A percentile compares a stretch with the other conserved stretches of the same genome.
phyloP scores from a whole-genome alignment of 2,113 vertebrate genomes.

The Cebus imitator region DNA sequence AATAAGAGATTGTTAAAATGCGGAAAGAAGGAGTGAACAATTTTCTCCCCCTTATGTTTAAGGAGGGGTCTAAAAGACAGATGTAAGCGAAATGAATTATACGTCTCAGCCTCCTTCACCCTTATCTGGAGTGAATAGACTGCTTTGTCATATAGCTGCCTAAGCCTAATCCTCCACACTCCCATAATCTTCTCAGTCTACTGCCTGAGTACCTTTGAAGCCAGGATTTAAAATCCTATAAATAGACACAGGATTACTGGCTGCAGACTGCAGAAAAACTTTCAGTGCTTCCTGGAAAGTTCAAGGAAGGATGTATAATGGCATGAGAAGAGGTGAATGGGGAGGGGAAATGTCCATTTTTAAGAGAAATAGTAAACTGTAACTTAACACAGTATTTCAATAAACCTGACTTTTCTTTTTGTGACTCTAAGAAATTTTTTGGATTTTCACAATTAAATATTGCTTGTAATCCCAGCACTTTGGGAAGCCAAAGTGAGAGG shows the following conservation, averaged over 20 bases:
- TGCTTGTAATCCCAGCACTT: neutral
- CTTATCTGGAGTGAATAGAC: slow-evolving; percentile 78
- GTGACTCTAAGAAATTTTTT: neutral
- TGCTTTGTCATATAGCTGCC: slow-evolving; percentile 85
- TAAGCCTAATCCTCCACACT: slow-evolving; percentile 85
- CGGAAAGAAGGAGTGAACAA: neutral
- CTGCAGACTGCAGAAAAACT: slow-evolving; percentile 82
- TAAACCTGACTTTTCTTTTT: slow-evolving; percentile 54
- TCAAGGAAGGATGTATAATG: neutral
- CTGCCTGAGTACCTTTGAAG: slow-evolving; percentile 81
- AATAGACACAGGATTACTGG: slow-evolving; percentile 87
- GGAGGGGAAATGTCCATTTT: slow-evolving; percentile 54
- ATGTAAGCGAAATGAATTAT: slow-evolving; percentile 65
- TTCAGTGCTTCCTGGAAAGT: slow-evolving; percentile 81
- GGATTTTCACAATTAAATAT: slow-evolving; percentile 52
- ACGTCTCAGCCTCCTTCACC: slow-evolving; percentile 62
- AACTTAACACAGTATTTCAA: slow-evolving; percentile 70
- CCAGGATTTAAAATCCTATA: slow-evolving; percentile 85
- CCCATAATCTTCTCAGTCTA: slow-evolving; percentile 87
- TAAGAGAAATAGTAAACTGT: slow-evolving; percentile 60
- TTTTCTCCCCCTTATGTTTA: neutral
- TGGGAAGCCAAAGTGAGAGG: no score
- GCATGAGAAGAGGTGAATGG: neutral
- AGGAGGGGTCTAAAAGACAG: neutral
- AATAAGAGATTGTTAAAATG: neutral